Conservation (phyloP, 2,797 vertebrate genomes). For the Chaunax sp. region DNA sequence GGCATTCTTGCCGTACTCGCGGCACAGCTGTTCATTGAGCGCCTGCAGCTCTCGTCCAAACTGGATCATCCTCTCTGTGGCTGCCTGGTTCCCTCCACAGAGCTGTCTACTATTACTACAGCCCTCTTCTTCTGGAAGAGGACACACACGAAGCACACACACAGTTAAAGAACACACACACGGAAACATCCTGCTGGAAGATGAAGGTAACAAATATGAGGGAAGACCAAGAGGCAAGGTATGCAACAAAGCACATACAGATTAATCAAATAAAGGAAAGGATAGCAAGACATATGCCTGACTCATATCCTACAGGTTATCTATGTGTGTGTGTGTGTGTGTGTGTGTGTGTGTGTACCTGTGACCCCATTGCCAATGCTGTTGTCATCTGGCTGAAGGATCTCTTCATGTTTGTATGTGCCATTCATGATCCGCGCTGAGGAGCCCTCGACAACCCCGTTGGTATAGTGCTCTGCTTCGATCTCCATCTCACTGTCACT, state of each 20-base stretch:
- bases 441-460: conserved; percentile 91
- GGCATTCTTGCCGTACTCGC: conserved; percentile 94
- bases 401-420: conserved; percentile 96
- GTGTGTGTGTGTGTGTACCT: conserved; percentile 63
- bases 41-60: conserved; percentile 96
- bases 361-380: conserved; percentile 89
- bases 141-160: conserved; percentile 18
- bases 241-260: neutral
- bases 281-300: too few species aligned
- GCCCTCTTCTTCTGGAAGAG: conserved; percentile 84
- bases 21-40: conserved; percentile 93
- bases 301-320: too few species aligned
- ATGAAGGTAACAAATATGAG: neutral
- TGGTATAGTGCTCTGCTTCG: conserved; percentile 95
- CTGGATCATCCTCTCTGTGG: conserved; percentile 97
- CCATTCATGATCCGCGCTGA: conserved; percentile 95
- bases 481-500: conserved; percentile 99
- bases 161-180: conserved; percentile 11
- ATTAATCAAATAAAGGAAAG: neutral
- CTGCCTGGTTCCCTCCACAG: conserved; percentile 95
- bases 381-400: conserved; percentile 94
- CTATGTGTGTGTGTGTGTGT: conserved; percentile 17
- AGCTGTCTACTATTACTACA: conserved; percentile 91
- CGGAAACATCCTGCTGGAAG: neutral
- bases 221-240: neutral